Evolutionary conservation across 2,113 vertebrate genomes (phyloP).

Genomic region (Myanophis thanlyinensis): DNA sequence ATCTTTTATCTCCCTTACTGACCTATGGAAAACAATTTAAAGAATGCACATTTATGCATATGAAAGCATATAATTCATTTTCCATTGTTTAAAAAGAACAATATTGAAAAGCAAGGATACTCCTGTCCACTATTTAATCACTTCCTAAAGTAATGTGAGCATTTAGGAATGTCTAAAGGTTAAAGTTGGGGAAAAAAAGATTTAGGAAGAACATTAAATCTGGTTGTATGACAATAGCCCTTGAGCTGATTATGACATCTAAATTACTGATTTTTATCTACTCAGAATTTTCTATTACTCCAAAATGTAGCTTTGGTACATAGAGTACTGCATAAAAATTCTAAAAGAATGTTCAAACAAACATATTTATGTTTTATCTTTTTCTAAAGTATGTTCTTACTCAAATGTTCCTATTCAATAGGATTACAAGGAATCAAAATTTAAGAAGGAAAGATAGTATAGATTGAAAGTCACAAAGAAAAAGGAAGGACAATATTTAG

Average conservation of each 20-base stretch:
- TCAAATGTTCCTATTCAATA: constrained; percentile 38
- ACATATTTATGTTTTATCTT: constrained; percentile 48
- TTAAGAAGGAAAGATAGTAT: background rate
- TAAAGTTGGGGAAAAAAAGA: constrained; percentile 63
- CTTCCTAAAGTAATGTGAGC: constrained; percentile 29
- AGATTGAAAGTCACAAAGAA: constrained; percentile 2
- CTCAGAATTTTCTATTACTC: constrained; percentile 65
- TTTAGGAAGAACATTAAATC: constrained; percentile 62
- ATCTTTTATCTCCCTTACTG: background rate
- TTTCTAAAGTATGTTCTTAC: background rate
- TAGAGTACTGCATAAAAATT: constrained; percentile 68
- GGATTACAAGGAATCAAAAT: constrained; percentile 33
- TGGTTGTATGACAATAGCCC: constrained; percentile 69
- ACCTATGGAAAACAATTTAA: constrained; percentile 32
- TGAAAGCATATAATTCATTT: constrained; percentile 36
- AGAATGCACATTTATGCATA: constrained; percentile 42
- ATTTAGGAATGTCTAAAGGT: constrained; percentile 49
- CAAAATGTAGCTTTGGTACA: constrained; percentile 64
- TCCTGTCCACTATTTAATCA: background rate
- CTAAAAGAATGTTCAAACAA: constrained; percentile 39
- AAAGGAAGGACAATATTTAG: background rate
- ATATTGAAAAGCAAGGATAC: constrained; percentile 25
- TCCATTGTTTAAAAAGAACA: constrained; percentile 9
- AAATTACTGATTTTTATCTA: constrained; percentile 79
- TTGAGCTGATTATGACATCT: constrained; percentile 77